These are phyloP conservation scores for Bufotes viridis DNA, from an alignment of 2,797 vertebrate genomes.

Conservation along the genomic window DNA sequence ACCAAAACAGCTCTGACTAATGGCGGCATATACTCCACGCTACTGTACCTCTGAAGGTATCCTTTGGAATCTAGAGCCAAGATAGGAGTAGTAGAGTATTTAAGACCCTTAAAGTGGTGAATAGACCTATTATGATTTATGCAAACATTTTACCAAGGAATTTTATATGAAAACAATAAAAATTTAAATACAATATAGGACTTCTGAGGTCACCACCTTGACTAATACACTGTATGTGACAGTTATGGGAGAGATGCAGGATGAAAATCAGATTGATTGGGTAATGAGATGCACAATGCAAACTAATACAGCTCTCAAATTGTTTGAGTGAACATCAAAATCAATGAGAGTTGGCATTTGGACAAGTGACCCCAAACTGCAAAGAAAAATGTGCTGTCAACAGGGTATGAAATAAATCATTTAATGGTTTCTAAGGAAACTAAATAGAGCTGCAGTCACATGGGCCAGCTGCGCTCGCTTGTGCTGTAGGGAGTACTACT, in stretches of 20 bases:
- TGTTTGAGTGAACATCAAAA: slow-evolving; percentile 61
- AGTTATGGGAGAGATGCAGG: slow-evolving; percentile 15
- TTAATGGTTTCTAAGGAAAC: slow-evolving; percentile 69
- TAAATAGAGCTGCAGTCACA: slow-evolving; percentile 53
- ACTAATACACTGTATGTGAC: slow-evolving; percentile 11
- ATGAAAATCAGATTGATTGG: slow-evolving; percentile 51
- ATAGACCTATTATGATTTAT: neutral
- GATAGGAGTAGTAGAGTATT: too few relatives aligned
- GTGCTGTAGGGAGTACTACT: slow-evolving; percentile 63
- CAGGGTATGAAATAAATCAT: slow-evolving; percentile 66
- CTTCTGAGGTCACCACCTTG: neutral
- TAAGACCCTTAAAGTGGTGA: neutral
- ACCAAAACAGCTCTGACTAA: too few relatives aligned
- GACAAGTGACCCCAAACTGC: slow-evolving; percentile 63
- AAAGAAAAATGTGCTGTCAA: slow-evolving; percentile 60
- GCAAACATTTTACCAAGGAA: neutral
- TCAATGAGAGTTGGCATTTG: slow-evolving; percentile 58
- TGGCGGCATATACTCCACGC: too few relatives aligned
- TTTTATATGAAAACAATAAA: neutral
- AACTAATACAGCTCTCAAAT: slow-evolving; percentile 27
- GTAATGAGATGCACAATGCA: slow-evolving; percentile 46
- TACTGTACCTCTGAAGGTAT: too few relatives aligned
- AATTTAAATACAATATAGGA: neutral
- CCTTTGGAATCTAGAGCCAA: neutral
- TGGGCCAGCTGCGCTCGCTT: slow-evolving; percentile 62